Evolutionary conservation across 1,140 invertebrate genomes (phyloP), one percentile per base, ranked within the genome.

Genomic region (Sinonovacula constricta): DNA sequence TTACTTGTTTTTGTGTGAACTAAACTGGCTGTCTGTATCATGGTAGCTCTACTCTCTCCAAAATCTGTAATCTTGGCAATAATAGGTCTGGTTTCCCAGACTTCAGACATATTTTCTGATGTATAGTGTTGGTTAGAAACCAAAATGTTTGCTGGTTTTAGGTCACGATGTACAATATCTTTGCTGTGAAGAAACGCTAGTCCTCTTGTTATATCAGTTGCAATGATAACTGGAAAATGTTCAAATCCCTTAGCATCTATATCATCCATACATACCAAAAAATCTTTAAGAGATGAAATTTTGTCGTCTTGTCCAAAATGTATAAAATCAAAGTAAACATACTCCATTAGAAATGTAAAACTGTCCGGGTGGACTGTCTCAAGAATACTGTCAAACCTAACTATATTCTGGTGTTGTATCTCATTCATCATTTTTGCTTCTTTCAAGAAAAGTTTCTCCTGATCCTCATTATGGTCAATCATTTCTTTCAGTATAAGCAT

Each of bases 1-100:
- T 70, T 70, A 31, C 54, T 59, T 70, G 67, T 70, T 36, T 30
- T 70, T 33, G 67, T 70, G 34, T 70, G 67, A 22, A 70, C 51
- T 39, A 70, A 59, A 26, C 31, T 70, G 51, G 67, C 54, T 56
- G 67, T 70, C 34, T 70, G 67, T 26, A 57, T 39, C 33, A 70
- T n/a, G 18, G 28, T 39, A 34, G 67, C 51, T 39, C 67, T 70
- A 57, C 67, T 70, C 34, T 70, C 67, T 24, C 67, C 53, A 70
- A 70, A 70, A 30, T 70, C 67, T 24, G 54, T 36, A 70, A 70
- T 18, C 54, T 70, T 70, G 4, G 67, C 67, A 33, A 70, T 28
- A 54, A 70, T 39, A 24, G 67, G 51, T 56, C 28, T 57, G 28
- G 51, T 70, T 34, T 56, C 51, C 67, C 67, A 70, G 14, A 34